Percentiles rank a stretch among this genome's conserved stretches.
Conservation (phyloP, 1,140 invertebrate genomes). For the Bombus pascuorum region DNA sequence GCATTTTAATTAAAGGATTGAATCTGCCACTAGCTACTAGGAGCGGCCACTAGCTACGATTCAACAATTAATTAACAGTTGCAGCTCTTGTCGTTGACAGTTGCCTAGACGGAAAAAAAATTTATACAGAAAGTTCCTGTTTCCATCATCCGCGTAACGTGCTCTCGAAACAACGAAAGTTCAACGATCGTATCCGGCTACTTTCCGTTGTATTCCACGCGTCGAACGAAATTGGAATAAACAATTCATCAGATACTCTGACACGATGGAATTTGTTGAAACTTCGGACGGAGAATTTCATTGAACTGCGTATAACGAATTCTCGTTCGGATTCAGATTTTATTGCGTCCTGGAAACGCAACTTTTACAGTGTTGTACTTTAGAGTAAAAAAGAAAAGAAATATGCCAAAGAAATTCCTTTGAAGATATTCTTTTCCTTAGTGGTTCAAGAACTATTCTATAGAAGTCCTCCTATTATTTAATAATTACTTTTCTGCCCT, state of each 20-base stretch:
- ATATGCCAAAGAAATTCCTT: too few relatives aligned
- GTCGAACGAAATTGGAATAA: conserved; percentile 17
- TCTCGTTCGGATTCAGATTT: background rate
- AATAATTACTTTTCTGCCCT: too few relatives aligned
- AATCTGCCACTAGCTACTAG: background rate
- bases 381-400: background rate
- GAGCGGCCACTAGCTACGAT: background rate
- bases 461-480: too few relatives aligned
- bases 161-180: background rate
- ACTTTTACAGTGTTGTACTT: background rate
- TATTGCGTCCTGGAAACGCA: background rate
- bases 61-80: conserved; percentile 20
- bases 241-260: conserved; percentile 4
- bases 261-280: conserved; percentile 9
- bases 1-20: conserved; percentile 1
- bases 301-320: background rate
- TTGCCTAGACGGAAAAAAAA: background rate
- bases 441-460: too few relatives aligned
- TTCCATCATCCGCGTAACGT: background rate
- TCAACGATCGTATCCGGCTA: conserved; percentile 1
- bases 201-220: background rate
- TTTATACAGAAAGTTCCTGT: background rate
- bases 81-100: background rate
- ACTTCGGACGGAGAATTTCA: background rate
- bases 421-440: too few relatives aligned